A percentile compares a stretch with the other conserved stretches of the same genome.
These are phyloP conservation scores for Choreutis nemorana DNA, from an alignment of 2,888 invertebrate species.

Conservation along the genomic window DNA sequence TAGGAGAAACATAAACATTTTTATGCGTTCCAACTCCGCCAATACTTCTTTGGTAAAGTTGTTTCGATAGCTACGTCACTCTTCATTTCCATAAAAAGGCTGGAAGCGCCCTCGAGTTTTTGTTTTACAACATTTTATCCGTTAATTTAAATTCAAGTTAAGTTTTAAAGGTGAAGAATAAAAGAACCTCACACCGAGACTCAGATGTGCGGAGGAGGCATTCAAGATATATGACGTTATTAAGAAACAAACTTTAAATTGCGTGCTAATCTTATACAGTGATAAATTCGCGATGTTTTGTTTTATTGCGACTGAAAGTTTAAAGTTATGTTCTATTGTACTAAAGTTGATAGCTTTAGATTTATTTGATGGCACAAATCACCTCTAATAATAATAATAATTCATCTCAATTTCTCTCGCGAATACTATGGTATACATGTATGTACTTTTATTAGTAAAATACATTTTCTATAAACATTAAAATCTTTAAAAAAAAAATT, in stretches of 20 bases:
- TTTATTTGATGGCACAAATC: too few species aligned
- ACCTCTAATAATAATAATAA: too few species aligned
- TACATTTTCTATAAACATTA: too few species aligned
- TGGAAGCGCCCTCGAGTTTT: constrained; percentile 19
- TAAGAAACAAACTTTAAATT: constrained; percentile 58
- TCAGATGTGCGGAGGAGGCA: constrained; percentile 39
- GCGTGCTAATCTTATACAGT: constrained; percentile 47
- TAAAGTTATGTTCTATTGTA: constrained; percentile 13
- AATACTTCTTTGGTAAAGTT: constrained; percentile 2
- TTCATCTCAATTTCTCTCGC: too few species aligned
- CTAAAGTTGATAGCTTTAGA: constrained; percentile 4
- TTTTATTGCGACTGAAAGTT: constrained; percentile 9
- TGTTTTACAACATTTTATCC: too few species aligned
- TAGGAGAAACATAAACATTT: constrained; percentile 64
- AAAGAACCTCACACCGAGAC: constrained; percentile 30
- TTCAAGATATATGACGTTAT: constrained; percentile 49
- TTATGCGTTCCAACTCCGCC: constrained; percentile 29
- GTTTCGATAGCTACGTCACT: constrained; percentile 27
- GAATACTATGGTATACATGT: too few species aligned
- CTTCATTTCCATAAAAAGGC: constrained; percentile 36
- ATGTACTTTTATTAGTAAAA: too few species aligned
- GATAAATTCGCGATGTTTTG: too few species aligned
- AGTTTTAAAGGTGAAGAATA: too few species aligned
- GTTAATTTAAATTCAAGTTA: too few species aligned
- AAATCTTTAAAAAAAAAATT: too few species aligned